Evolutionary conservation across 2,113 vertebrate genomes (phyloP), one percentile per base, ranked within the genome.

Genomic region (Chionis minor): DNA sequence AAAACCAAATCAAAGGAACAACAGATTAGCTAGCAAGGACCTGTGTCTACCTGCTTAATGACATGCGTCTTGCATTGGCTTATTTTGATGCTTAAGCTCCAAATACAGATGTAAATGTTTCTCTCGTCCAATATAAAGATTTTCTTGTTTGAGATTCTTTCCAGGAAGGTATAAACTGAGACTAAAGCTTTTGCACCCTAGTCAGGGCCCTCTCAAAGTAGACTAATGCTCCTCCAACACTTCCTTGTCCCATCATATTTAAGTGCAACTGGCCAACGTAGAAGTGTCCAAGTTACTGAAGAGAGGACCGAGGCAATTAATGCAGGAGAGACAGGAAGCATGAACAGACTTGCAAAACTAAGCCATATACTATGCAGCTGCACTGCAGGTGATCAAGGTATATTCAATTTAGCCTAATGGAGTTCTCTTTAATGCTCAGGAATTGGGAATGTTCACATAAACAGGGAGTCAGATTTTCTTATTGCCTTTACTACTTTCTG

Each of bases 21-120:
- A n/a, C 9, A 77, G 19, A 35, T 72, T 20, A 71, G 8, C n/a
- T 61, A 52, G 30, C 59, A 58, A 66, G 38, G 45, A 69, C 38
- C 75, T 38, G 40, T 23, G 24, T 28, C 42, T 22, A 45, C 70
- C 85, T 81, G 19, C 69, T 42, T 78, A 62, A 27, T 30, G 35
- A 62, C 59, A 38, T 0, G 1, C 51, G 33, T 40, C 33, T 61
- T 78, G 26, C 38, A 51, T 0, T 79, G 61, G 8, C 33, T 92
- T 67, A 33, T 80, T 82, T 49, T 80, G 28, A 80, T 63, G 16
- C 44, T 72, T 47, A 44, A 72, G 28, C 44, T 32, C 26, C 27
- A 70, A 82, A 79, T 44, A 80, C 3, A 30, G 22, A 81, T 30
- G 14, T 10, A 44, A 26, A 30, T 30, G 63, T 74, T 71, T 75